Conservation (phyloP, 2,888 invertebrate genomes). For the Patella ulyssiponensis region DNA sequence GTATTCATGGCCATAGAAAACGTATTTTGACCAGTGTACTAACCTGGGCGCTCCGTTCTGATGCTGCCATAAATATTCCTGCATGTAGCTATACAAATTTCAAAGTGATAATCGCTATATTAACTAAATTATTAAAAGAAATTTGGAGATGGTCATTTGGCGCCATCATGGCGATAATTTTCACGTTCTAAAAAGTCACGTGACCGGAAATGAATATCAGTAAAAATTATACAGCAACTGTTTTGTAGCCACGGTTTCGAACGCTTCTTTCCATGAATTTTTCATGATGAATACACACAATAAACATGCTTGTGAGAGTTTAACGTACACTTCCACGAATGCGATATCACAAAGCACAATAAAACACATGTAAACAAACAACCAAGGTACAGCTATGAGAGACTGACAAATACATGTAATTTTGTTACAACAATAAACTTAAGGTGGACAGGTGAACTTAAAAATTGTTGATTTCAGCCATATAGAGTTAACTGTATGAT, state of each 20-base stretch:
- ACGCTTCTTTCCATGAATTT: background rate
- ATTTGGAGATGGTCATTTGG: slow-evolving; percentile 38
- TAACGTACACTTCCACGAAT: too few species aligned
- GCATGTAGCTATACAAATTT: background rate
- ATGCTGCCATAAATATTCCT: background rate
- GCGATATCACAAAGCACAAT: too few species aligned
- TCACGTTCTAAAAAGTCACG: slow-evolving; percentile 31
- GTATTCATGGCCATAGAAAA: slow-evolving; percentile 11
- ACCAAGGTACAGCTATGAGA: too few species aligned
- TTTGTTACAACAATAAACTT: too few species aligned
- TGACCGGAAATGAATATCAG: slow-evolving; percentile 23
- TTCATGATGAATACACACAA: too few species aligned
- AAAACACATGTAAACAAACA: too few species aligned
- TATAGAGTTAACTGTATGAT: too few species aligned
- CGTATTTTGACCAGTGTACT: background rate
- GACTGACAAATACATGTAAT: too few species aligned
- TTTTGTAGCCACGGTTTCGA: slow-evolving; percentile 10
- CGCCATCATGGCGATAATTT: slow-evolving; percentile 54
- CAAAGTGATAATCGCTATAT: background rate
- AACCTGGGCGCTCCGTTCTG: background rate
- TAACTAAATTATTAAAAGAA: background rate
- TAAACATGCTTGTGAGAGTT: too few species aligned
- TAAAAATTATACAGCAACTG: slow-evolving; percentile 6
- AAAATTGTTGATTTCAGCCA: too few species aligned
- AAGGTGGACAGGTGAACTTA: too few species aligned